Percentiles rank a stretch among this genome's conserved stretches.
These are phyloP conservation scores for Borostomias antarcticus DNA, from an alignment of 2,797 vertebrate genomes.

Conservation along the genomic window DNA sequence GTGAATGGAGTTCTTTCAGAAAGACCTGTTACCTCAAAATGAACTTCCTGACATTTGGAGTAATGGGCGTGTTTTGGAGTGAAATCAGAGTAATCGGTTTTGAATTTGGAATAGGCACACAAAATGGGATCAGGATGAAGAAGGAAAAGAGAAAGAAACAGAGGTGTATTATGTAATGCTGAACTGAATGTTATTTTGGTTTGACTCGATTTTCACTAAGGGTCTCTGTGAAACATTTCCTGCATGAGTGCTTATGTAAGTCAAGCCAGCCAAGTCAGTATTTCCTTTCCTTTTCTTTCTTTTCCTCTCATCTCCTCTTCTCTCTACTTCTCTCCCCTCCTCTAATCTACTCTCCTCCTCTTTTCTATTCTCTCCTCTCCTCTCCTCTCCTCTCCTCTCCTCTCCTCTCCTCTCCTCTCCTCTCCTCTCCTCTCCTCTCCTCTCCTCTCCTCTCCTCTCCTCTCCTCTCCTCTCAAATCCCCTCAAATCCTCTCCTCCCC, in stretches of 20 bases:
- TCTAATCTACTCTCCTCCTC: neutral
- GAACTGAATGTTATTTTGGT: no score
- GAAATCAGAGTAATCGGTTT: neutral
- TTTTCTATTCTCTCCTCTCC: no score
- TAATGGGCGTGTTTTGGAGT: neutral
- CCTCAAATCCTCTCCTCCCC: no score
- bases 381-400: conserved; percentile 8
- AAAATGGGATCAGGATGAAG: neutral
- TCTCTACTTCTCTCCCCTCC: no score
- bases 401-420: conserved; percentile 21
- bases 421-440: no score
- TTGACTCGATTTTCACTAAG: no score
- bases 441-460: neutral
- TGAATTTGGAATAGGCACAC: neutral
- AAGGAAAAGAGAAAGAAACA: neutral
- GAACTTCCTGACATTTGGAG: neutral
- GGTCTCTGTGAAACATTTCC: no score
- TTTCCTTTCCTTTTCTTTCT: no score
- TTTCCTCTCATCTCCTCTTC: no score
- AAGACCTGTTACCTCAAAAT: neutral
- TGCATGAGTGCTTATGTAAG: no score
- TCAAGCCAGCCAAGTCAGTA: no score
- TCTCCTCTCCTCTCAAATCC: no score
- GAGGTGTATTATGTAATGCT: neutral
- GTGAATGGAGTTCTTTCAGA: conserved; percentile 10